A percentile compares a stretch with the other conserved stretches of the same genome.
Conservation (phyloP, 2,888 invertebrate species). For the Polia nebulosa region DNA sequence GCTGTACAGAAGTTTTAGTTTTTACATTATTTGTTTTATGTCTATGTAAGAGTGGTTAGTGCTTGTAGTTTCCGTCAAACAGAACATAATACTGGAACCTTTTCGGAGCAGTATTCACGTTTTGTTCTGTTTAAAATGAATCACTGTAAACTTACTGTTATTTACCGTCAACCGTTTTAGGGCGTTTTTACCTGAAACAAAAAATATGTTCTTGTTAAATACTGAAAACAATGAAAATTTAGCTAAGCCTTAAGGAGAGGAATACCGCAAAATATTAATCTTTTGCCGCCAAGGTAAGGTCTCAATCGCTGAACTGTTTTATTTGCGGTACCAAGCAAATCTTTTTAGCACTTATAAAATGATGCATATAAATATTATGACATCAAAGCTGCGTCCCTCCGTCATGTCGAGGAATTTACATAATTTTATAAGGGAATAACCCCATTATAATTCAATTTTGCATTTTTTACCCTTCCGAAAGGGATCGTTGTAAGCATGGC, state of each 20-base stretch:
- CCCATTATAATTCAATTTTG: slow-evolving; percentile 47
- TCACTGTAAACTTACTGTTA: not conserved
- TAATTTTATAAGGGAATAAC: slow-evolving; percentile 38
- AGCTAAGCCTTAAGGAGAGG: not conserved
- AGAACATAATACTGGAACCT: not conserved
- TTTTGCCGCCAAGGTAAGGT: not conserved
- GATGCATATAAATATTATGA: not conserved
- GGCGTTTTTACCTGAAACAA: slow-evolving; percentile 57
- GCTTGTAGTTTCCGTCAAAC: not conserved
- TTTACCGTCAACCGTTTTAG: not conserved
- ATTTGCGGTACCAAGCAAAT: not conserved
- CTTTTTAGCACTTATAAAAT: not conserved
- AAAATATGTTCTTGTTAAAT: not conserved
- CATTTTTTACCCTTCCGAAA: slow-evolving; percentile 13
- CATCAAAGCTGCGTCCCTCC: slow-evolving; percentile 5
- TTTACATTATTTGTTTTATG: not conserved
- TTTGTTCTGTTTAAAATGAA: not conserved
- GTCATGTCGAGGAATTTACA: slow-evolving; percentile 41
- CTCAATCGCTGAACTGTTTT: not conserved
- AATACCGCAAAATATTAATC: not conserved
- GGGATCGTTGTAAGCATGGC: slow-evolving; percentile 20
- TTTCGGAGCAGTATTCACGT: not conserved
- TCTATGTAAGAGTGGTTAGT: not conserved
- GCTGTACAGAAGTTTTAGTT: slow-evolving; percentile 6
- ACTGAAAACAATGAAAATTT: not conserved